phyloP scores from a whole-genome alignment of 2,113 vertebrate species.

The Nothocercus nigrocapillus region DNA sequence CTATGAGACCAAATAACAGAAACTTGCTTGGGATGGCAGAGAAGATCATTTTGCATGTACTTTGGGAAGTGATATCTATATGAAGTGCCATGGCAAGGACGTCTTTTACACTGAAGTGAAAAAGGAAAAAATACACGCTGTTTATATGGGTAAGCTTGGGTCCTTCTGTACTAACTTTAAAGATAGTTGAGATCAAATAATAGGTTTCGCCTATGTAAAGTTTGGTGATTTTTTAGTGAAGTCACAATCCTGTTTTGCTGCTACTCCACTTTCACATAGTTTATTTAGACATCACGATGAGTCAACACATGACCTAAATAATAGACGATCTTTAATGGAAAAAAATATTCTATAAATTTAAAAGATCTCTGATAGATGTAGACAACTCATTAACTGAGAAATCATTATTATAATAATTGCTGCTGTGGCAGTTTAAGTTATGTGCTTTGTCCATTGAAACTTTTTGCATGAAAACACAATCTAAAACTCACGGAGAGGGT shows the following conservation, averaged over 20 bases:
- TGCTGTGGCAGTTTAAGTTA: not conserved
- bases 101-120: not conserved
- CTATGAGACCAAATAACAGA: not conserved
- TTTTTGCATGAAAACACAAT: not conserved
- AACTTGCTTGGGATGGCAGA: not conserved
- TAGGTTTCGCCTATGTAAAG: not conserved
- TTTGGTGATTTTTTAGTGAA: not conserved
- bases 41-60: not conserved
- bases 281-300: not conserved
- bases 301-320: not conserved
- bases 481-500: not conserved
- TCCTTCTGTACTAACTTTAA: not conserved
- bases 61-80: not conserved
- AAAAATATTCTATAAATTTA: not conserved
- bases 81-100: not conserved
- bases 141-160: not conserved
- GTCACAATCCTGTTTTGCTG: not conserved
- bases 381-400: not conserved
- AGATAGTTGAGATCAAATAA: not conserved
- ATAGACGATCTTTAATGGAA: not conserved
- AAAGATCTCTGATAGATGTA: not conserved
- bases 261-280: not conserved
- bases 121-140: not conserved
- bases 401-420: not conserved
- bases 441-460: not conserved